These are phyloP conservation scores for Drosophila littoralis DNA, from an alignment of 1,140 invertebrate genomes.

Conservation along the genomic window DNA sequence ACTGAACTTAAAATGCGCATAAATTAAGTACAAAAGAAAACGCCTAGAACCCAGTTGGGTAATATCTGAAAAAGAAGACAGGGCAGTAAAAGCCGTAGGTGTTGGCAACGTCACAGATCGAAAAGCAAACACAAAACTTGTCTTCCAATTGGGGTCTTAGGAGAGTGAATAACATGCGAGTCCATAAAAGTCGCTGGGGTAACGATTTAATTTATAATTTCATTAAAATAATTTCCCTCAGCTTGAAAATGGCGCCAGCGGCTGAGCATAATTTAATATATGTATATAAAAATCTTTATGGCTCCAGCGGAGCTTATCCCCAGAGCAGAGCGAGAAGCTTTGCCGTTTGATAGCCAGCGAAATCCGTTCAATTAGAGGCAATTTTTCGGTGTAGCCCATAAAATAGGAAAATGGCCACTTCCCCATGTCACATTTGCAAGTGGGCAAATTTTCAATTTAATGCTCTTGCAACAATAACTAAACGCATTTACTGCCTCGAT, in stretches of 20 bases:
- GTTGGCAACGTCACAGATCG: constrained; percentile 62
- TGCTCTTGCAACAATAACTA: constrained; percentile 3
- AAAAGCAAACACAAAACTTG: constrained; percentile 10
- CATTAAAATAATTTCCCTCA: constrained; percentile 57
- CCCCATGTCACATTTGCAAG: constrained; percentile 22
- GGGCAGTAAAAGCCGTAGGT: constrained; percentile 63
- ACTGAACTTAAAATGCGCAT: constrained; percentile 59
- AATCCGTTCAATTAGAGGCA: constrained; percentile 25
- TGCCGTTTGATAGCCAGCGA: constrained; percentile 8
- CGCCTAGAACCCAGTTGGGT: constrained; percentile 6
- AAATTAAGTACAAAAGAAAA: constrained; percentile 60
- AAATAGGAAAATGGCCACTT: constrained; percentile 31
- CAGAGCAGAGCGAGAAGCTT: neutral
- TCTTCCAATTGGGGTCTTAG: neutral
- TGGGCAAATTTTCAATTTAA: constrained; percentile 25
- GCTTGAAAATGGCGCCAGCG: constrained; percentile 63
- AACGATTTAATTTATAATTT: constrained; percentile 67
- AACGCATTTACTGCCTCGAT: constrained; percentile 5
- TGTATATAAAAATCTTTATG: constrained; percentile 32
- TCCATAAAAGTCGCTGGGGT: constrained; percentile 53
- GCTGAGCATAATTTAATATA: constrained; percentile 1
- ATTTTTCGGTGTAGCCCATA: constrained; percentile 28
- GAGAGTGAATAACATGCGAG: constrained; percentile 3
- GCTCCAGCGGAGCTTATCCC: constrained; percentile 14
- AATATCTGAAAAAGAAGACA: constrained; percentile 18